Evolutionary conservation across 2,113 vertebrate genomes (phyloP), one percentile per base, ranked within the genome.

Genomic region (Progne subis): DNA sequence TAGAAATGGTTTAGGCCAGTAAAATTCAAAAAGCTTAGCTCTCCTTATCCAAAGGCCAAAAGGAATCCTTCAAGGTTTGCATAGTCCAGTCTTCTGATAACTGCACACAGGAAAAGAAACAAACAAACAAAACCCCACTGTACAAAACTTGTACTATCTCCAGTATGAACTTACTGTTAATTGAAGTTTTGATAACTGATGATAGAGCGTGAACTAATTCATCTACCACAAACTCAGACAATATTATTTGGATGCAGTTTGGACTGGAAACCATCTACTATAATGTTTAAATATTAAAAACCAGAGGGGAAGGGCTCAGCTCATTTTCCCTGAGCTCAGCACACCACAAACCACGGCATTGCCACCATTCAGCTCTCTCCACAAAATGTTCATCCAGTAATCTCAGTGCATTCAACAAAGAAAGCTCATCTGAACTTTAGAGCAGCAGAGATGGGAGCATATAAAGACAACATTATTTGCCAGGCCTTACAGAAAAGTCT

Each of bases 271-370:
- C 67, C 0, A 0, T 41, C 74, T 69, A 44, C 34, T 63, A 24
- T 60, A 6, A 28, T 88, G 60, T 86, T 92, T 84, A 93, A 93
- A 91, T 90, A 94, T 95, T 96, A 89, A 96, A 93, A 94, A 47
- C 2, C 52, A 72, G 63, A 78, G 44, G 57, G 74, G 60, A 65
- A 67, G 43, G 71, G 50, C 39, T 86, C 26, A 1, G 41, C 80
- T 71, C 43, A 17, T n/a, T 75, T 71, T 76, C 61, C 34, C 71
- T 18, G 47, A 86, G 74, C 55, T 91, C 57, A 64, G 49, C 44
- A 57, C 37, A 84, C 46, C 68, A 75, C 91, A 96, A 88, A 80
- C 77, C 81, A 85, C 16, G 2, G 82, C 67, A 81, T 2, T 71
- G 80, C 57, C 69, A 61, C 77, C 61, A 72, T 68, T 92, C 57